Base-by-base conservation (phyloP, 2,888 invertebrate species). In the Phorcus lineatus region DNA sequence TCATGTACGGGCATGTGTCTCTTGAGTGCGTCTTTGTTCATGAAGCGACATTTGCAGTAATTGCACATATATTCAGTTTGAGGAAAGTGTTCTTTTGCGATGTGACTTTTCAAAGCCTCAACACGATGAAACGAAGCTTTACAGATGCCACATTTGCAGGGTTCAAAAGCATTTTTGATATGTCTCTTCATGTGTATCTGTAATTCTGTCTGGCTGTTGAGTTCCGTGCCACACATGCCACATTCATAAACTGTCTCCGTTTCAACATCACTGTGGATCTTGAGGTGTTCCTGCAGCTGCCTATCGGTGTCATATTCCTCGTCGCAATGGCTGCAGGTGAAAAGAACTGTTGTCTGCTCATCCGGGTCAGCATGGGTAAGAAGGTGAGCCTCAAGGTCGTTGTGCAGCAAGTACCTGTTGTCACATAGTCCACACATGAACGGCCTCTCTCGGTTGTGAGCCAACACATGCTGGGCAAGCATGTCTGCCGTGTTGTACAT, bases 371-470 rank as follows among this genome's bases (percentile, higher is more conserved):
- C 16, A 40, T 70, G 70, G 19, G 28, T 70, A 6, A 70, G 70
- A 28, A 70, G 70, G 40, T 70, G 70, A 19, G 17, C 28, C 40
- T 70, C 70, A 31, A 70, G 36, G 36, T 70, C 70, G 13, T 31
- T 31, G 31, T 70, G 36, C 70, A 28, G 4, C 11, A 31, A 19
- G 36, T 70, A 70, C 19, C 31, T 9, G 19, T 70, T n/a, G 19
- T 70, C 70, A 19, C 70, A 70, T 36, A 70, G 28, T 40, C 70
- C 70, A 9, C 70, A 70, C 70, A 70, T 36, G 70, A 70, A 70
- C 16, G 70, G 70, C 16, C 36, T 13, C 70, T 70, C 40, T 31
- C n/a, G 13, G 70, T 70, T 28, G 70, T 70, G 70, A 9, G 7
- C 13, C 40, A 36, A 17, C 1, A 36, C 19, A 7, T 70, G 70